Conservation (phyloP, 2,797 vertebrate genomes). For the Anguilla marmorata region DNA sequence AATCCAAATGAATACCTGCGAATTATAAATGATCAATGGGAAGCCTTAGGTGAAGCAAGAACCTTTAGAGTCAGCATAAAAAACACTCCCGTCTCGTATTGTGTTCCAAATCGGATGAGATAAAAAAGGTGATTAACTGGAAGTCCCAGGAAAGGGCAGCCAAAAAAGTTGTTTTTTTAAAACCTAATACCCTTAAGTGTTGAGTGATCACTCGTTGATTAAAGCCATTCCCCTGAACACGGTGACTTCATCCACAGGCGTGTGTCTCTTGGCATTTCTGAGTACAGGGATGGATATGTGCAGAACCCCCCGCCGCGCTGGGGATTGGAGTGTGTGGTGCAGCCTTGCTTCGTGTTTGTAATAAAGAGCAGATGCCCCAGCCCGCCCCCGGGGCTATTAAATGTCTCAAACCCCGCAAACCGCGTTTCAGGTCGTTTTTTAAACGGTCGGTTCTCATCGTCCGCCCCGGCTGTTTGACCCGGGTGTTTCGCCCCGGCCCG, state of each 20-base stretch:
- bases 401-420: background rate
- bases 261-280: background rate
- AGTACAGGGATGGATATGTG: background rate
- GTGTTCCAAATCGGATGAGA: background rate
- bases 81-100: background rate
- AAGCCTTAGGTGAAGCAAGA: background rate
- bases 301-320: background rate
- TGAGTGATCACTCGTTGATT: slow-evolving; percentile 9
- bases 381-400: background rate
- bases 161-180: background rate
- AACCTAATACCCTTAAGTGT: background rate
- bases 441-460: background rate
- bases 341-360: background rate
- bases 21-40: slow-evolving; percentile 1
- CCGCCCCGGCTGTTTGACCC: background rate
- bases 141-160: background rate
- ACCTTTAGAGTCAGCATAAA: background rate
- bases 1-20: background rate
- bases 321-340: background rate
- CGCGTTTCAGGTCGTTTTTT: background rate
- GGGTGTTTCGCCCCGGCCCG: background rate
- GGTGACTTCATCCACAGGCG: background rate
- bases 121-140: background rate
- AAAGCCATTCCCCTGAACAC: background rate
- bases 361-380: background rate